Evolutionary conservation across 2,113 vertebrate species (phyloP).

Genomic region (Silurus asotus): DNA sequence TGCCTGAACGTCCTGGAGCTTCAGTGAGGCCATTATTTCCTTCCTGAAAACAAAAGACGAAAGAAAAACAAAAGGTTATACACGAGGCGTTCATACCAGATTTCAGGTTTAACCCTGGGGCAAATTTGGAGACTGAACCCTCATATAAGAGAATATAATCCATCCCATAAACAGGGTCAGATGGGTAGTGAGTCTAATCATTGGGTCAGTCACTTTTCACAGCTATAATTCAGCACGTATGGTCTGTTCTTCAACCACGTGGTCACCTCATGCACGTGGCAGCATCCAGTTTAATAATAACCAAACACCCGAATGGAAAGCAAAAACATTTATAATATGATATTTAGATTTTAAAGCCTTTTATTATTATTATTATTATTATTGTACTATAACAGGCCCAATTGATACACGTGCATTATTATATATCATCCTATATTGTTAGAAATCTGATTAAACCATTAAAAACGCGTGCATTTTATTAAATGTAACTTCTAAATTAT

Average conservation of each 20-base stretch:
- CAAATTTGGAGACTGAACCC: conserved; percentile 38
- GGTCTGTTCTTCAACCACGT: neutral
- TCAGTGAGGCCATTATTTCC: too few species aligned
- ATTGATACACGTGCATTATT: neutral
- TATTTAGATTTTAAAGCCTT: too few species aligned
- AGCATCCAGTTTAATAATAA: neutral
- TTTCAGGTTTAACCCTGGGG: neutral
- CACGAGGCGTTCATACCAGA: neutral
- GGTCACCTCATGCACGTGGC: conserved; percentile 9
- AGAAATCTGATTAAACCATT: neutral
- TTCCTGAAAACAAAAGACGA: neutral
- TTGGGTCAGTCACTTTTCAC: conserved; percentile 30
- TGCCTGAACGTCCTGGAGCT: neutral
- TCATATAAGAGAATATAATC: conserved; percentile 46
- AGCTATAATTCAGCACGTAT: neutral
- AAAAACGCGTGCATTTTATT: neutral
- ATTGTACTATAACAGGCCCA: neutral
- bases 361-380: neutral
- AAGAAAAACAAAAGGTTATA: neutral
- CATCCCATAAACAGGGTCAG: conserved; percentile 47
- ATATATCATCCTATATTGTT: neutral
- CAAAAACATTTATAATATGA: too few species aligned
- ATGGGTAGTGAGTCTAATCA: conserved; percentile 57
- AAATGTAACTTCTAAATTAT: neutral
- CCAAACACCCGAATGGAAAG: too few species aligned